Conservation (phyloP, 2,888 invertebrate species). For the Philaethria dido region DNA sequence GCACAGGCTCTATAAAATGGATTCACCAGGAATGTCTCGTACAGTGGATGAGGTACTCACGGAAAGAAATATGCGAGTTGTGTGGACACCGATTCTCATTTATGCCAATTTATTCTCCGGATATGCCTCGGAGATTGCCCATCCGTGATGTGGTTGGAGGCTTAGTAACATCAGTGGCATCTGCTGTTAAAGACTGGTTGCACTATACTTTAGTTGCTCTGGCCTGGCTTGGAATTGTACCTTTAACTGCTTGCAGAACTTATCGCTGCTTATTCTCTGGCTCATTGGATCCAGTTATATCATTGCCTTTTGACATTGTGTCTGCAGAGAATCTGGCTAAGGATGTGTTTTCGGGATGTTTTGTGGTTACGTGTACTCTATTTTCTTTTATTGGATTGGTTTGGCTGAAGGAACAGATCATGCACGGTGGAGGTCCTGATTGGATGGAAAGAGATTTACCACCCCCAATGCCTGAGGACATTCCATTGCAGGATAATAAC, state of each 20-base stretch:
- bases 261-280: constrained; percentile 97
- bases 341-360: constrained; percentile 98
- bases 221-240: constrained; percentile 98
- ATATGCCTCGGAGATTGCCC: constrained; percentile 99
- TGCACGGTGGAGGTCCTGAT: constrained; percentile 98
- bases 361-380: constrained; percentile 97
- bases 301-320: constrained; percentile 95
- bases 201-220: constrained; percentile 98
- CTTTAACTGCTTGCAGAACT: constrained; percentile 97
- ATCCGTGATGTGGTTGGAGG: constrained; percentile 96
- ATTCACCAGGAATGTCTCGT: constrained; percentile 99
- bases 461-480: constrained; percentile 76
- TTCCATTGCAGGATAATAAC: constrained; percentile 75
- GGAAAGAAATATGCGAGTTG: constrained; percentile 99
- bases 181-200: constrained; percentile 97
- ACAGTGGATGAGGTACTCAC: constrained; percentile 99
- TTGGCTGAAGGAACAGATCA: constrained; percentile 98
- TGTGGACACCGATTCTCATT: constrained; percentile 99
- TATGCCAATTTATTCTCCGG: constrained; percentile 99
- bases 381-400: constrained; percentile 98
- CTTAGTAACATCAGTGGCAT: constrained; percentile 93
- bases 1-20: constrained; percentile 99
- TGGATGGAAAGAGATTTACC: constrained; percentile 92
- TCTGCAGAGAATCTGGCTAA: constrained; percentile 96
- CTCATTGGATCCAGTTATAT: constrained; percentile 92